Base-by-base conservation (phyloP, 2,888 invertebrate genomes). In the Brenthis ino region DNA sequence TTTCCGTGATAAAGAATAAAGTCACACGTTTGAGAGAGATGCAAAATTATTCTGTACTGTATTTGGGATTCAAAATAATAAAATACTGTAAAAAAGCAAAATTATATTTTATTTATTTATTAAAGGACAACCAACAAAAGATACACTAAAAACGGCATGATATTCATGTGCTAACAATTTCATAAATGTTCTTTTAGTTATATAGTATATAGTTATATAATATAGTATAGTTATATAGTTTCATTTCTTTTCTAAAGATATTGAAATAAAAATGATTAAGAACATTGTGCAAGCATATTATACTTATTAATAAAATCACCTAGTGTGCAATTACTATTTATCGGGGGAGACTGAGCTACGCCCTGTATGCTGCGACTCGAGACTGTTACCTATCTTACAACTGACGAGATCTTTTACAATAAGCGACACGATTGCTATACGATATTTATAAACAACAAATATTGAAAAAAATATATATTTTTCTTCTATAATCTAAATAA, bases 311-410 rank as follows among this genome's bases (percentile, higher is more conserved):
- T 2, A 16, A 58, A 77, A 77, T 74, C 85, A 60, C 74, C 80
- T 81, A 76, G 85, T 89, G 86, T 86, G 86, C 24, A 55, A 53
- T 51, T 69, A 69, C 75, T 73, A 76, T 72, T 60, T 73, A 75
- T 76, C 79, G 77, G 82, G 75, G 84, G 85, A 88, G 88, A 89
- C 88, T 82, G 82, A 75, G 78, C 80, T 87, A 81, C 87, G 86
- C 86, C 85, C 84, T 80, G 79, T 80, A 76, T 76, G 79, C 76
- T 68, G 72, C 71, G 71, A 76, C 82, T 79, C 78, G 75, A 77
- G 71, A 77, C 78, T 78, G 74, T 79, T 78, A 77, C 78, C 79
- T 82, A 84, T 82, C 83, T 75, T 81, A 82, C 85, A 79, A 84
- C 82, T 81, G 78, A 76, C 75, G 69, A 67, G 33, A 57, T 57